A percentile compares a stretch with the other conserved stretches of the same genome.
Conservation (phyloP, 2,113 vertebrate species). For the Sterna hirundo region DNA sequence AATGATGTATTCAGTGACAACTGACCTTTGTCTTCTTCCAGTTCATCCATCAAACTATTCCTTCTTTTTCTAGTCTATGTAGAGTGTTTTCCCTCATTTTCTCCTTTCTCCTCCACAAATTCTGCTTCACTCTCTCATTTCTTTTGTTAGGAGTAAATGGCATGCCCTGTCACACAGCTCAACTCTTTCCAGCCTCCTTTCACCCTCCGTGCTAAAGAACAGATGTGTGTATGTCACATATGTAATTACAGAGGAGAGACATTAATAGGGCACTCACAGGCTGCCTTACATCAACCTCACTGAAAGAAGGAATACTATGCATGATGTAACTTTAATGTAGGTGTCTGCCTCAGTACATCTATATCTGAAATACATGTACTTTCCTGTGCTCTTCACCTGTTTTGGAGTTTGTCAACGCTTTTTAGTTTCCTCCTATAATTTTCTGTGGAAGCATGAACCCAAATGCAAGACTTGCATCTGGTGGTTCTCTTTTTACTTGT, state of each 20-base stretch:
- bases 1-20: neutral
- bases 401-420: neutral
- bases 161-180: neutral
- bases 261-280: neutral
- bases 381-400: neutral
- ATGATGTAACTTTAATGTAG: neutral
- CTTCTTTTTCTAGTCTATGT: neutral
- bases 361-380: neutral
- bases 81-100: neutral
- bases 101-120: neutral
- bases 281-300: neutral
- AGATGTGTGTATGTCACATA: neutral
- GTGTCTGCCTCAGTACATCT: neutral
- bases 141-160: neutral
- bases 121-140: neutral
- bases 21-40: neutral
- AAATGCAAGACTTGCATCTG: neutral
- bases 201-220: neutral
- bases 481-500: neutral
- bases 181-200: neutral
- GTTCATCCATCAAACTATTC: neutral
- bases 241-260: neutral
- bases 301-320: neutral
- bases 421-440: neutral
- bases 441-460: neutral